phyloP scores from a whole-genome alignment of 2,113 vertebrate species.

The Myrmophylax atrothorax region DNA sequence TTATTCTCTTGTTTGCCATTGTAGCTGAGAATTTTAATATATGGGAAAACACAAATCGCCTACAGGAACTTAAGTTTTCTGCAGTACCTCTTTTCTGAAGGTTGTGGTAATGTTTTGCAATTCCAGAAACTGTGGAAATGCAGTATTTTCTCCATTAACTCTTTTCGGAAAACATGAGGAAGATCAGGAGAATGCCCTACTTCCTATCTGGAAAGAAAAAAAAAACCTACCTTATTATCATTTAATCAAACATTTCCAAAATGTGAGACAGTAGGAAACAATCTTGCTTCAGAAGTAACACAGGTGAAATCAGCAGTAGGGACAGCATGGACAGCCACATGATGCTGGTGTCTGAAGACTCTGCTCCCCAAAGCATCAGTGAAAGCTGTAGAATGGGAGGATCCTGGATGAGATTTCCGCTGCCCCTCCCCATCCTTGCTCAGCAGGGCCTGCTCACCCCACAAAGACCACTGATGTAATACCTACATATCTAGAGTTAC shows the following conservation, averaged over 20 bases:
- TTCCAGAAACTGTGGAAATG: background rate
- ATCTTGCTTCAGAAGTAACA: background rate
- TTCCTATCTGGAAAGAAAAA: rapidly evolving
- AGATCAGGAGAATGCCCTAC: background rate
- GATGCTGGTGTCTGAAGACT: background rate
- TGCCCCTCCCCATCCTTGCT: background rate
- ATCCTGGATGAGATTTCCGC: background rate
- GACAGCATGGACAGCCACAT: background rate
- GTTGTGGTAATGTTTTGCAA: background rate
- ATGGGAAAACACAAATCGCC: background rate
- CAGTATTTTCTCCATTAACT: background rate
- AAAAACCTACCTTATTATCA: background rate
- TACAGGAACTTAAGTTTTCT: background rate
- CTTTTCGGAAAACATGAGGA: background rate
- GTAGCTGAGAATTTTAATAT: background rate
- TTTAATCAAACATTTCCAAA: background rate
- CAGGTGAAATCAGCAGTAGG: background rate
- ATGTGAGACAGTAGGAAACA: background rate
- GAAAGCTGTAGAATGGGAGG: background rate
- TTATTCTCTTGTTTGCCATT: background rate
- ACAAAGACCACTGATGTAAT: background rate
- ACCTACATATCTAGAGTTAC: background rate
- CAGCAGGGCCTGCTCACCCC: background rate
- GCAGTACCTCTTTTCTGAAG: background rate
- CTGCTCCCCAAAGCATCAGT: background rate